Base-by-base conservation (phyloP, 2,888 invertebrate species). In the Megamerina dolium region DNA sequence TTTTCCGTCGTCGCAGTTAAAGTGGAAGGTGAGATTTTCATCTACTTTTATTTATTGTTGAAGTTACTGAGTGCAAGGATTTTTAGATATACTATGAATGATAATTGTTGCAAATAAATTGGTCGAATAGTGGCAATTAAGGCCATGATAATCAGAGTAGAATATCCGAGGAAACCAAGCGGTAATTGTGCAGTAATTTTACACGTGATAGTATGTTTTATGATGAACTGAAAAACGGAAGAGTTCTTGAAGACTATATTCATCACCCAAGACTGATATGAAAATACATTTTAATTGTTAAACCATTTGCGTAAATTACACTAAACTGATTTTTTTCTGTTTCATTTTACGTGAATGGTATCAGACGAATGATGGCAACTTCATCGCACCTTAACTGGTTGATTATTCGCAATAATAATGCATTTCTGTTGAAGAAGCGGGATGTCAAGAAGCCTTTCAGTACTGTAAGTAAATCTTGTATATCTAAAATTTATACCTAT, bases 191-290 rank as follows among this genome's bases (percentile, higher is more conserved):
- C 9, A 4, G n/a, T 33, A 51, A 47, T 52, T 58, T 51, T 57
- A 49, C 59, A 59, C 58, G 58, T 59, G 58, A 48, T 52, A 41
- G 19, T 37, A 10, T 18, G 45, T 53, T 48, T 16, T n/a, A 61
- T 69, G 68, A 68, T 66, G 69, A 68, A 52, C 50, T 58, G 58
- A 44, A 53, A 49, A 55, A 55, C 70, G 43, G 70, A 70, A 69
- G 66, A 70, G 66, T 66, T 64, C 64, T 65, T 70, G 70, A 70
- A 66, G 70, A 70, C 70, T 67, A 70, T 63, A 67, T 70, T 70
- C 70, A 70, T 63, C 67, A 70, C 68, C 68, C 70, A 59, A 60
- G 52, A 56, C 70, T 69, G 69, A 68, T 48, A 30, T 43, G 38
- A 40, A 43, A 36, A 39, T 43, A 37, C 40, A n/a, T n/a, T n/a